These are phyloP conservation scores for Oegoconia quadripuncta DNA, from an alignment of 2,888 invertebrate species.

Conservation along the genomic window DNA sequence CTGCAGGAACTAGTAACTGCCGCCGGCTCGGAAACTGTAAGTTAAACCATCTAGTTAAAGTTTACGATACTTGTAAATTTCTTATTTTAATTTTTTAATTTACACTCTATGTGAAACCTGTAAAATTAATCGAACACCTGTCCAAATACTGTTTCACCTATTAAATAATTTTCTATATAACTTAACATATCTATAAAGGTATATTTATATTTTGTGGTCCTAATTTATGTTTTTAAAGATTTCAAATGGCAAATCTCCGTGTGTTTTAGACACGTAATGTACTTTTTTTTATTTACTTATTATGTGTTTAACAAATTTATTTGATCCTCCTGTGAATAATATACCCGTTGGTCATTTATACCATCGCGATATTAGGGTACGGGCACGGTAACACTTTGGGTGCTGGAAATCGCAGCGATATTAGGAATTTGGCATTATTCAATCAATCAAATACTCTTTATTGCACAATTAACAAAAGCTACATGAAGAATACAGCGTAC, in stretches of 20 bases:
- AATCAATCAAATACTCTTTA: no score
- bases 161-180: slow-evolving; percentile 33
- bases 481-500: no score
- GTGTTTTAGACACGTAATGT: slow-evolving; percentile 11
- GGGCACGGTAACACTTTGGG: no score
- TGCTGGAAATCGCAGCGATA: no score
- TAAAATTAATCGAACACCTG: slow-evolving; percentile 52
- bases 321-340: slow-evolving; percentile 60
- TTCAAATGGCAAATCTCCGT: slow-evolving; percentile 53
- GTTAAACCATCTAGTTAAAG: slow-evolving; percentile 40
- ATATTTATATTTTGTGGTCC: slow-evolving; percentile 15
- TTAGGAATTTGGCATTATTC: no score
- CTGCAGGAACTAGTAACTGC: slow-evolving; percentile 99
- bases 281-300: slow-evolving; percentile 6
- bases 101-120: slow-evolving; percentile 31
- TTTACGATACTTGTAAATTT: slow-evolving; percentile 11
- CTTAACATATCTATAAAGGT: slow-evolving; percentile 11
- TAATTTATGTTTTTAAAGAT: slow-evolving; percentile 46
- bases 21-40: slow-evolving; percentile 95
- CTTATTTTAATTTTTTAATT: slow-evolving; percentile 9
- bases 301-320: slow-evolving; percentile 36
- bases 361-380: no score
- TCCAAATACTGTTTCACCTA: slow-evolving; percentile 31
- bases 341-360: no score
- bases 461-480: no score